Percentiles rank a stretch among this genome's conserved stretches.
Conservation (phyloP, 2,113 vertebrate species). For the Myiopsitta monachus region DNA sequence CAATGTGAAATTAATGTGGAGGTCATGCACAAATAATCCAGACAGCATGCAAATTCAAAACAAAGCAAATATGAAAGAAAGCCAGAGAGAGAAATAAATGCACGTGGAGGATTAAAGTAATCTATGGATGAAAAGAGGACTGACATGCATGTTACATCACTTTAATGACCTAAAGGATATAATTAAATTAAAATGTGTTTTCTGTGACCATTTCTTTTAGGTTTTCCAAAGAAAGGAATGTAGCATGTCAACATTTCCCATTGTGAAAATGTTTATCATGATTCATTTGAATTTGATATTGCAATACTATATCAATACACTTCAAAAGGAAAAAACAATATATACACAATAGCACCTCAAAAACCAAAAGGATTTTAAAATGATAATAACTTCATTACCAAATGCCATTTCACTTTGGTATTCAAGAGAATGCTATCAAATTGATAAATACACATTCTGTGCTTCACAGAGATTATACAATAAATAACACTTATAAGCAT, state of each 20-base stretch:
- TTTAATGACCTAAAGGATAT: constrained; percentile 46
- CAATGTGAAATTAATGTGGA: constrained; percentile 55
- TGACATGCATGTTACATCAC: constrained; percentile 55
- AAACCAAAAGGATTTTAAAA: constrained; percentile 25
- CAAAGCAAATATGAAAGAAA: constrained; percentile 66
- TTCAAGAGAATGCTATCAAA: constrained; percentile 21
- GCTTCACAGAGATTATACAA: neutral
- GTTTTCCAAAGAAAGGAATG: constrained; percentile 68
- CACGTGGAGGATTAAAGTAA: constrained; percentile 32
- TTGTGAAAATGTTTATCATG: constrained; percentile 65
- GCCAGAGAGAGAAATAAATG: constrained; percentile 46
- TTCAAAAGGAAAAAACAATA: constrained; percentile 34
- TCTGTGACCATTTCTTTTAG: constrained; percentile 61
- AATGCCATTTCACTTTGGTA: constrained; percentile 36
- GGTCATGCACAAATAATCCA: constrained; percentile 75
- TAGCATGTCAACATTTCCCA: constrained; percentile 68
- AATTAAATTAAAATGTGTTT: constrained; percentile 72
- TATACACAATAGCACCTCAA: neutral
- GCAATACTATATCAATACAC: constrained; percentile 30
- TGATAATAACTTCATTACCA: neutral
- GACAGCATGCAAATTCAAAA: constrained; percentile 72
- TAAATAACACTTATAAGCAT: neutral
- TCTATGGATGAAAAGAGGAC: constrained; percentile 11
- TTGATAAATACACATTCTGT: neutral
- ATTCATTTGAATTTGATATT: constrained; percentile 52